Evolutionary conservation across 2,888 invertebrate genomes (phyloP).

Genomic region (Neuroscelio doddi): DNA sequence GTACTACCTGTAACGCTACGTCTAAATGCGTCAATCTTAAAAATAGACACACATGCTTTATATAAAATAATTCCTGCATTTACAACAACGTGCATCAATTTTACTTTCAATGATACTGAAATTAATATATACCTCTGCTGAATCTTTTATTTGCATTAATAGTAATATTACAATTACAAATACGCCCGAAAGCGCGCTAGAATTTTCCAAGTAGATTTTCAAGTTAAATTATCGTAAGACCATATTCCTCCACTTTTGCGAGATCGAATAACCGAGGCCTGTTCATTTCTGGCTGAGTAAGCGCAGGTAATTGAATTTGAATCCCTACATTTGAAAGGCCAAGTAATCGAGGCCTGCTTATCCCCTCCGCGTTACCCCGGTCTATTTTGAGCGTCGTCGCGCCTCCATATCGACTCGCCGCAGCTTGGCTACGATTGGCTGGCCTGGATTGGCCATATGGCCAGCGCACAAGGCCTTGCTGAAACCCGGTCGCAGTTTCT

Average conservation of each 20-base stretch:
- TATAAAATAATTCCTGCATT: too few relatives aligned
- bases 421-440: slow-evolving; percentile 37
- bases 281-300: too few relatives aligned
- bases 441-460: slow-evolving; percentile 42
- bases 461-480: slow-evolving; percentile 36
- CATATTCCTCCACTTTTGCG: too few relatives aligned
- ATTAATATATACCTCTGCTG: too few relatives aligned
- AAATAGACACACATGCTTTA: too few relatives aligned
- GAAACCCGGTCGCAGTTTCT: slow-evolving; percentile 38
- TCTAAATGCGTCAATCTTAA: too few relatives aligned
- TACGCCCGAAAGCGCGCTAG: background rate
- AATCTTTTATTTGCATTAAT: too few relatives aligned
- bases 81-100: too few relatives aligned
- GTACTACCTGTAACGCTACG: too few relatives aligned
- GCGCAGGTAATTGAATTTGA: slow-evolving; percentile 3
- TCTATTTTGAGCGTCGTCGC: slow-evolving; percentile 4
- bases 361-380: background rate
- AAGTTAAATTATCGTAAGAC: background rate
- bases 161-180: background rate
- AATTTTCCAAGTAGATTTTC: too few relatives aligned
- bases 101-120: too few relatives aligned
- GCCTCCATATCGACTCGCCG: slow-evolving; percentile 34
- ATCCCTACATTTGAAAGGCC: slow-evolving; percentile 23
- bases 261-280: too few relatives aligned
- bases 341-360: slow-evolving; percentile 18